Evolutionary conservation across 2,113 vertebrate genomes (phyloP).

Genomic region (Pterophyllum scalare): DNA sequence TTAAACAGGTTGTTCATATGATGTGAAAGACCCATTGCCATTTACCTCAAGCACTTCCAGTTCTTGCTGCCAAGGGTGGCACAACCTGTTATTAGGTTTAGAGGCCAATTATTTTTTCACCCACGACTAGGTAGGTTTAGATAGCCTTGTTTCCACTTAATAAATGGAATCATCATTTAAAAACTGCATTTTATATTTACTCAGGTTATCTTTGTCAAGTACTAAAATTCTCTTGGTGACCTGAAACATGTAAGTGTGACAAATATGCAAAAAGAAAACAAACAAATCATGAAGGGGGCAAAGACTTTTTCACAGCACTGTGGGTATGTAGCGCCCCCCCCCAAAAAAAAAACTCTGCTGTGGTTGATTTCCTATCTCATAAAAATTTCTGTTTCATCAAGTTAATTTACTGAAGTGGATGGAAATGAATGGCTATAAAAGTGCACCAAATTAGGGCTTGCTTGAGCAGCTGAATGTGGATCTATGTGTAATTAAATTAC

Average conservation of each 20-base stretch:
- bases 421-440: slow-evolving; percentile 13
- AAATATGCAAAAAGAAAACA: background rate
- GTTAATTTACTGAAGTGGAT: slow-evolving; percentile 12
- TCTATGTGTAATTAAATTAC: background rate
- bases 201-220: background rate
- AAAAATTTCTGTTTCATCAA: background rate
- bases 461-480: background rate
- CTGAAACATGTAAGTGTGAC: background rate
- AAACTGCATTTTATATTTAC: background rate
- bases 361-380: slow-evolving; percentile 13
- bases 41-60: no score
- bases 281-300: background rate
- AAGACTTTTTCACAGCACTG: background rate
- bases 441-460: background rate
- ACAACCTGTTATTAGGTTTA: no score
- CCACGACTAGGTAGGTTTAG: no score
- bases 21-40: no score
- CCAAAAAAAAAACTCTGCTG: background rate
- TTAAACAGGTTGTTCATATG: no score
- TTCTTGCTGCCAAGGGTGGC: no score
- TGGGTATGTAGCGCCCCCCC: background rate
- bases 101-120: no score
- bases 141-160: no score
- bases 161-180: no score
- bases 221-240: background rate